Conservation (phyloP, 1,140 invertebrate species). For the Eupeodes corollae region DNA sequence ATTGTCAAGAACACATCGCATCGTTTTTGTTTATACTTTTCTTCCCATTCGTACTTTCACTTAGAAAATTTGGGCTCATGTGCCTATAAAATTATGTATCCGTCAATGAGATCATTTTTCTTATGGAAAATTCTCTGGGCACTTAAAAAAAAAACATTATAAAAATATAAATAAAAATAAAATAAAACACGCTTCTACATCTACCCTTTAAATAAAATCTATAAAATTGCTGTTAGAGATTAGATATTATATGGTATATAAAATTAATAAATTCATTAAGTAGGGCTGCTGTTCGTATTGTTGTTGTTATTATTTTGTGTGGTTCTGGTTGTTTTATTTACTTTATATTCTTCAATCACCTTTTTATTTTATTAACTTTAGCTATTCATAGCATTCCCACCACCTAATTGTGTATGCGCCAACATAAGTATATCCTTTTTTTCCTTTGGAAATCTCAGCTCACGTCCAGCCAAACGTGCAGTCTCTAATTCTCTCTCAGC, state of each 20-base stretch:
- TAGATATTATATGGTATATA: not conserved
- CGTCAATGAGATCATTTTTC: too few relatives aligned
- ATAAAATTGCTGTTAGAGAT: not conserved
- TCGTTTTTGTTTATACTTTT: too few relatives aligned
- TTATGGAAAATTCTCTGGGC: too few relatives aligned
- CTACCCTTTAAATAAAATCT: not conserved
- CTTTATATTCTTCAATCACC: not conserved
- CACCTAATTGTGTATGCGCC: slow-evolving; percentile 65
- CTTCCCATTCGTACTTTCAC: too few relatives aligned
- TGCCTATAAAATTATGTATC: too few relatives aligned
- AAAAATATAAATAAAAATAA: too few relatives aligned
- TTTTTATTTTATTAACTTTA: slow-evolving; percentile 11
- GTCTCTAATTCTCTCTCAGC: slow-evolving; percentile 81
- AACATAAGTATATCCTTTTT: slow-evolving; percentile 89
- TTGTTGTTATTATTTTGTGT: not conserved
- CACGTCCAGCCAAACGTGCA: slow-evolving; percentile 78
- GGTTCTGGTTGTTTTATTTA: not conserved
- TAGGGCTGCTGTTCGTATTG: not conserved
- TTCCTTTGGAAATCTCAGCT: slow-evolving; percentile 88
- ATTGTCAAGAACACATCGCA: too few relatives aligned
- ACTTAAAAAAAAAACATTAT: too few relatives aligned
- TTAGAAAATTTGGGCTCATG: too few relatives aligned
- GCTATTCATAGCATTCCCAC: slow-evolving; percentile 34
- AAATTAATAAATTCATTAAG: not conserved
- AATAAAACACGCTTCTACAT: not conserved